A percentile compares a stretch with the other conserved stretches of the same genome.
Evolutionary conservation across 2,888 invertebrate genomes (phyloP).

Genomic region (Lepidocyrtinus sp.): DNA sequence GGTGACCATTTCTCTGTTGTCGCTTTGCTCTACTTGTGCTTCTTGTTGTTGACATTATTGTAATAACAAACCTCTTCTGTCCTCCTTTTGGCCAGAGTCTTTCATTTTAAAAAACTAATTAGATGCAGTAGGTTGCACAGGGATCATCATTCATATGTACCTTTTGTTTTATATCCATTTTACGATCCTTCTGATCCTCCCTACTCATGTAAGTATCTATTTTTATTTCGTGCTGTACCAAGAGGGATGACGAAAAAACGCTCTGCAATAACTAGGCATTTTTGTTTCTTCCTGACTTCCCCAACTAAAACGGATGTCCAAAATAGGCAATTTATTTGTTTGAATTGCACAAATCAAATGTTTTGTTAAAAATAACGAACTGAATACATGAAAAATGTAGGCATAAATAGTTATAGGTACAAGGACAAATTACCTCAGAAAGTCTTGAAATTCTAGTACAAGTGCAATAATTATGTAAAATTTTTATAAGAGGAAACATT

Average conservation of each 20-base stretch:
- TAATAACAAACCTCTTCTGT: background rate
- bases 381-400: too few relatives aligned
- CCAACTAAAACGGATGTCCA: too few relatives aligned
- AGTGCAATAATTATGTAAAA: slow-evolving; percentile 10
- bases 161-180: background rate
- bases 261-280: background rate
- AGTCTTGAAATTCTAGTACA: slow-evolving; percentile 13
- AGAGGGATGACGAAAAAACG: slow-evolving; percentile 15
- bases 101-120: background rate
- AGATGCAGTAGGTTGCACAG: background rate
- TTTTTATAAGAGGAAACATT: background rate
- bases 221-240: background rate
- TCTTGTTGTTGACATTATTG: background rate
- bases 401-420: too few relatives aligned
- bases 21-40: slow-evolving; percentile 1
- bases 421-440: too few relatives aligned
- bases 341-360: background rate
- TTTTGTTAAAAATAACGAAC: too few relatives aligned
- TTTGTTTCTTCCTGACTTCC: too few relatives aligned
- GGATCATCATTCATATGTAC: background rate
- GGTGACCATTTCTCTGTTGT: background rate
- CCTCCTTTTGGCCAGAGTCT: background rate
- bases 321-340: background rate
- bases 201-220: background rate
- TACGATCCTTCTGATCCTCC: background rate